Conservation (phyloP, 2,113 vertebrate genomes). For the Nothocercus julius region DNA sequence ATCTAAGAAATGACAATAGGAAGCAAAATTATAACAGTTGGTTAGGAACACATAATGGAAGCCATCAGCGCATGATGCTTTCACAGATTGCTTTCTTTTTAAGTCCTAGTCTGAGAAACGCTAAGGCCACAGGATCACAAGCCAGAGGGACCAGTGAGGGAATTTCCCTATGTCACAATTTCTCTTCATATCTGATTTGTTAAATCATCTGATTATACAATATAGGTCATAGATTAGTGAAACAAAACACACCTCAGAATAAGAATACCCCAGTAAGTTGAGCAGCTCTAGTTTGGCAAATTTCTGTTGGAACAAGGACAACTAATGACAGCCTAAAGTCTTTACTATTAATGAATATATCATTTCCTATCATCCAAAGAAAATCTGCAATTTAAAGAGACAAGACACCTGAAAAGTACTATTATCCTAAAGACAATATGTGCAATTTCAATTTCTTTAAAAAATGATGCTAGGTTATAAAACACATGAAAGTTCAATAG, state of each 20-base stretch:
- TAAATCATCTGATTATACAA: not conserved
- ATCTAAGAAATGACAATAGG: not conserved
- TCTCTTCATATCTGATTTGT: not conserved
- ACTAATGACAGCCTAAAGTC: not conserved
- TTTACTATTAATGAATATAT: not conserved
- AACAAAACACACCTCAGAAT: not conserved
- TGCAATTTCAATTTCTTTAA: not conserved
- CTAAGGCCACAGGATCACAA: not conserved
- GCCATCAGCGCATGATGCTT: not conserved
- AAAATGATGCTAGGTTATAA: not conserved
- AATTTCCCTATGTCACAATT: not conserved
- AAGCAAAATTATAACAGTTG: not conserved
- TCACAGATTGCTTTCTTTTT: not conserved
- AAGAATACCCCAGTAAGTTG: not conserved
- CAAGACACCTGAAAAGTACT: not conserved
- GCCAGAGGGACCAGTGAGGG: not conserved
- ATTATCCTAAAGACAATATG: not conserved
- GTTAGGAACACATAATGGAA: not conserved
- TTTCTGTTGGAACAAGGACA: not conserved
- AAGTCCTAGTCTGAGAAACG: accelerated
- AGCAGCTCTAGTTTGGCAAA: not conserved
- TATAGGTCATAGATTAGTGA: not conserved
- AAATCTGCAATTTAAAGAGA: not conserved
- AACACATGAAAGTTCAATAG: not conserved
- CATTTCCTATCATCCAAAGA: not conserved